Evolutionary conservation across 2,113 vertebrate genomes (phyloP).

Genomic region (Camelus bactrianus): DNA sequence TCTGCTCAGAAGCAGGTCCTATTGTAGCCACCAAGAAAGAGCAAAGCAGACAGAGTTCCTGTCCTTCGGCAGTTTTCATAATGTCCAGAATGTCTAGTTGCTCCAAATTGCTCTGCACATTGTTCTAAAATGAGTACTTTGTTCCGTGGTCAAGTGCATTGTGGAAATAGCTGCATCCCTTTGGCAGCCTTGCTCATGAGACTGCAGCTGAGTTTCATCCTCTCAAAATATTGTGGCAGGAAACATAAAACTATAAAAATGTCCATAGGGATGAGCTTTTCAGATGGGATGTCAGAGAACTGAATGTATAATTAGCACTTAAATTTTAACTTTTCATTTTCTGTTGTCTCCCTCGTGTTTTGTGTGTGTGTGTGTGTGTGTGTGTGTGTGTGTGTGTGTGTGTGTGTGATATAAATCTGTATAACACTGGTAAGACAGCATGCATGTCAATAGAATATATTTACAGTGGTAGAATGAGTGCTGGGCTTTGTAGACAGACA

Average conservation of each 20-base stretch:
- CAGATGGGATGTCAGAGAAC: neutral
- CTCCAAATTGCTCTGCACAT: conserved; percentile 18
- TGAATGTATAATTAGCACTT: neutral
- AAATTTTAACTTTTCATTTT: conserved; percentile 31
- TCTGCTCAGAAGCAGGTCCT: neutral
- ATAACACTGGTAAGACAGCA: neutral
- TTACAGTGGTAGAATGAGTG: neutral
- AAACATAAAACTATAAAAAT: neutral
- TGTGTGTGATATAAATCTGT: neutral
- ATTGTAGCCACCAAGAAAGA: neutral
- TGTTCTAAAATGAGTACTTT: conserved; percentile 39
- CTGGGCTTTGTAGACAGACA: neutral
- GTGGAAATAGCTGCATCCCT: neutral
- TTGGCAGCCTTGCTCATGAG: neutral
- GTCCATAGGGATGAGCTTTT: neutral
- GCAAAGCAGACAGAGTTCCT: neutral
- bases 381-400: too few species aligned
- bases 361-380: too few species aligned
- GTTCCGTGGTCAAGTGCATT: neutral
- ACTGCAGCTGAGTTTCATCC: neutral
- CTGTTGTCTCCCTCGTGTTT: neutral
- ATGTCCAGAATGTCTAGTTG: neutral
- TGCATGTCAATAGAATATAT: neutral
- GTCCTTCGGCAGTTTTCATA: neutral
- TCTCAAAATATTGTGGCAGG: neutral